Conservation (phyloP, 2,888 invertebrate species). For the Caenorhabditis plicata region DNA sequence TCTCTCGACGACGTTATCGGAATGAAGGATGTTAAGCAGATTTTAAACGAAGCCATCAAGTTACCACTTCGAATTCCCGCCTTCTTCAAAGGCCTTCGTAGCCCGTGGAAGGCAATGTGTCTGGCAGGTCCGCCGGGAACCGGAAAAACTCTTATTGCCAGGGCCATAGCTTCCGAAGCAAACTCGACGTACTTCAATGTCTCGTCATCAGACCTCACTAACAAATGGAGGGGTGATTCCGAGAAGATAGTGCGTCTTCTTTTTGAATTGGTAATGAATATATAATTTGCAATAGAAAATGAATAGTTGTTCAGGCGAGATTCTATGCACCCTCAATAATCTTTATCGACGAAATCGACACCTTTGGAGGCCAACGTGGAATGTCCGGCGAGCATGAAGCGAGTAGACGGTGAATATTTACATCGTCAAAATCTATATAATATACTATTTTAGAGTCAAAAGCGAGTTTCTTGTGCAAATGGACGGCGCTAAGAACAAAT, state of each 20-base stretch:
- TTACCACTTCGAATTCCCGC: constrained; percentile 97
- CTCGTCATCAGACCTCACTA: constrained; percentile 92
- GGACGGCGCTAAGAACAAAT: constrained; percentile 75
- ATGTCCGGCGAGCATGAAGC: constrained; percentile 97
- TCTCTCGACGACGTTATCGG: constrained; percentile 66
- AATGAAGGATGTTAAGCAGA: constrained; percentile 70
- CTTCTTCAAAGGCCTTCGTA: constrained; percentile 78
- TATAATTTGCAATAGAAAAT: too few relatives aligned
- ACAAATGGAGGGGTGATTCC: constrained; percentile 97
- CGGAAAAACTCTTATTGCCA: constrained; percentile 69
- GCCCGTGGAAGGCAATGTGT: constrained; percentile 82
- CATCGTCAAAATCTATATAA: constrained; percentile 66
- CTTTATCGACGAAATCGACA: constrained; percentile 96
- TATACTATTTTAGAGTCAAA: constrained; percentile 76
- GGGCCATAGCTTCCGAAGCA: constrained; percentile 70
- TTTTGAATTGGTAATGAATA: constrained; percentile 99
- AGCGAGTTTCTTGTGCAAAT: constrained; percentile 96
- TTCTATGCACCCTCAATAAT: constrained; percentile 32
- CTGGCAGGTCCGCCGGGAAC: constrained; percentile 76
- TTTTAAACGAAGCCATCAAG: constrained; percentile 94
- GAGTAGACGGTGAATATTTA: constrained; percentile 70
- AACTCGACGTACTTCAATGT: constrained; percentile 75
- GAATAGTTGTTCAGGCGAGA: too few relatives aligned
- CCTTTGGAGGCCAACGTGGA: constrained; percentile 76
- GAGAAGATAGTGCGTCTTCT: constrained; percentile 93